A percentile compares a stretch with the other conserved stretches of the same genome.
Conservation (phyloP, 2,113 vertebrate genomes). For the Anseranas semipalmata region DNA sequence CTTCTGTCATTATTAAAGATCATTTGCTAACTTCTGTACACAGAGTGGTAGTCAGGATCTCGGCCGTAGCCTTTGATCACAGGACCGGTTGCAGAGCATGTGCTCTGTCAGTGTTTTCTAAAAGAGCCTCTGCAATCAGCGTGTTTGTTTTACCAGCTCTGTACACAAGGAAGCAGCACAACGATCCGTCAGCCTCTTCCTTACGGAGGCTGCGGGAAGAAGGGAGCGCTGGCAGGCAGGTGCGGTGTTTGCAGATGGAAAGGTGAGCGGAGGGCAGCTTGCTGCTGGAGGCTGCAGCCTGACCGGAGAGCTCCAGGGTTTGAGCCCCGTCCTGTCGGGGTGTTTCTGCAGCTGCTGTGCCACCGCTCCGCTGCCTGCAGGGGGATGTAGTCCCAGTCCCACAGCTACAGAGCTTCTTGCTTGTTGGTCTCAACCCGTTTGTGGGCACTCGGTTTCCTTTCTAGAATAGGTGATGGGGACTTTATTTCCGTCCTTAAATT, state of each 20-base stretch:
- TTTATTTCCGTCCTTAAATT: not conserved
- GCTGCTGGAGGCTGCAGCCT: not conserved
- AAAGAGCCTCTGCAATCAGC: constrained; percentile 4
- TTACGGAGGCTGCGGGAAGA: not conserved
- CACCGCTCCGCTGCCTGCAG: not conserved
- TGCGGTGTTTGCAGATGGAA: not conserved
- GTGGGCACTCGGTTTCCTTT: not conserved
- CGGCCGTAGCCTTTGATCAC: fast-evolving
- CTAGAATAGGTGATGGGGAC: not conserved
- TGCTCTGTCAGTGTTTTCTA: not conserved
- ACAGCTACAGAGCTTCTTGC: not conserved
- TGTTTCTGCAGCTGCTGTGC: not conserved
- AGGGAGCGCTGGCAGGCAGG: not conserved
- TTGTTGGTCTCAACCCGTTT: not conserved
- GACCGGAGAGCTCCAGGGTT: not conserved
- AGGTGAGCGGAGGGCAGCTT: not conserved
- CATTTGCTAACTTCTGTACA: not conserved
- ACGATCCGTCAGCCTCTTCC: not conserved
- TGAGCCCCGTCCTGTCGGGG: not conserved
- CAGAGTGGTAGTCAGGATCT: not conserved
- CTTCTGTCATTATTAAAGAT: not conserved
- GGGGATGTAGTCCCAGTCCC: not conserved
- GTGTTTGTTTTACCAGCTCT: not conserved
- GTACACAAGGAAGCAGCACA: not conserved
- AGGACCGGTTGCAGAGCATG: not conserved